Evolutionary conservation across 1,140 invertebrate species (phyloP), one percentile per base, ranked within the genome.

Genomic region (Drosophila eugracilis): DNA sequence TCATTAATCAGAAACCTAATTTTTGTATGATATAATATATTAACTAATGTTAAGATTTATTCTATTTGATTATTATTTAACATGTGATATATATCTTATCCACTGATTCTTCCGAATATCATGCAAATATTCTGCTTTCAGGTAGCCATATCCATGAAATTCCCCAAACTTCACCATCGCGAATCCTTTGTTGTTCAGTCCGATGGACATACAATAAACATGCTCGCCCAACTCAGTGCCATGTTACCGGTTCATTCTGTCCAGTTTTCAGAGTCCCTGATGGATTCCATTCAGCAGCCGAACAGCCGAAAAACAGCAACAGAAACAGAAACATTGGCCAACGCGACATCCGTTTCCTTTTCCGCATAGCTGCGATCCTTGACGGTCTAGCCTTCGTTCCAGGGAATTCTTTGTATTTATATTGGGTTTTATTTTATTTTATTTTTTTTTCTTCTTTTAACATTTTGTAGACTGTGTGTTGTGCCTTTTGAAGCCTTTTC

Each of bases 261-360:
- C 21, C 49, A 24, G 49, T 15, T 5, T 24, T 3, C 21, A 34
- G 9, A 65, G n/a, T 69, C 65, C 65, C 65, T 53, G 47, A 69
- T 69, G 65, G 65, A 69, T 69, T 69, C 65, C 60, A 67, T 69
- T 69, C 65, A 67, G 21, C 63, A n/a, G 37, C 34, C 45, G 19
- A 50, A 50, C 63, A n/a, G 37, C 34, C 45, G 19, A 50, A 50
- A 65, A 60, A 34, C 69, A 42, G 55, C 7, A 32, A 37, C 32
- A 44, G 57, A 32, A 71, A 49, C 44, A 37, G 66, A 84, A 78
- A 74, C 79, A 79, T 62, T 81, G 66, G 81, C 81, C 81, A 86
- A 88, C 65, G 83, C 83, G 78, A 88, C 83, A 83, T 86, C 83
- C 83, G 81, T 37, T 85, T 88, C 81, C 81, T 78, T 60, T 86